Evolutionary conservation across 2,113 vertebrate genomes (phyloP).

Genomic region (Toxotes jaculatrix): DNA sequence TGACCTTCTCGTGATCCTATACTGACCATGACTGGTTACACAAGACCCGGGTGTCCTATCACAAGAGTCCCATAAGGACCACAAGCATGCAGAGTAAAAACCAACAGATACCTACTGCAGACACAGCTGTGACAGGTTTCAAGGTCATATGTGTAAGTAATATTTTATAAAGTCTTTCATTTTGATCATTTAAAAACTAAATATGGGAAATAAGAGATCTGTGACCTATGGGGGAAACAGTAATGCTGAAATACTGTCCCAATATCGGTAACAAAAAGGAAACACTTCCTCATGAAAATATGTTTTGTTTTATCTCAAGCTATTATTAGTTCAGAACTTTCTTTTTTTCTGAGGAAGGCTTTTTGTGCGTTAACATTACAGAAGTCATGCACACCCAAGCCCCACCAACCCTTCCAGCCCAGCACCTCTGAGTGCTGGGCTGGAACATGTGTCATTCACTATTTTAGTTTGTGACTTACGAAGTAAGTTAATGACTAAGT

Average conservation of each 20-base stretch:
- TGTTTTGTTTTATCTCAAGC: no score
- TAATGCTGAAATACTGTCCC: neutral
- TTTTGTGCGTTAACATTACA: neutral
- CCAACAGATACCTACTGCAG: neutral
- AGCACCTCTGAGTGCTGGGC: neutral
- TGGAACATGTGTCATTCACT: neutral
- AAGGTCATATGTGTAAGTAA: neutral
- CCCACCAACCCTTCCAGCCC: neutral
- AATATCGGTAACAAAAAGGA: neutral
- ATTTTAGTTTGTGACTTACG: neutral
- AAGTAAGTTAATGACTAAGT: slow-evolving; percentile 10
- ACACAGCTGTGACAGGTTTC: slow-evolving; percentile 1
- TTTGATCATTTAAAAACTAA: no score
- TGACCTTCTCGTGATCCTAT: neutral
- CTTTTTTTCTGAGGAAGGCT: no score
- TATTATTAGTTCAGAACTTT: no score
- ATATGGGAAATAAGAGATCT: no score
- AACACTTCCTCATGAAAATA: no score
- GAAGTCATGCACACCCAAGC: neutral
- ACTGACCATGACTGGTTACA: neutral
- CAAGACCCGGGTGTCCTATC: slow-evolving; percentile 3
- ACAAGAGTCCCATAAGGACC: neutral
- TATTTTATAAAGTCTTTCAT: neutral
- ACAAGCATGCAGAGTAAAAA: neutral
- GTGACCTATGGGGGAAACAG: no score